phyloP scores from a whole-genome alignment of 37 sponge, comb jelly and placozoan species.

The Beroe ovata region DNA sequence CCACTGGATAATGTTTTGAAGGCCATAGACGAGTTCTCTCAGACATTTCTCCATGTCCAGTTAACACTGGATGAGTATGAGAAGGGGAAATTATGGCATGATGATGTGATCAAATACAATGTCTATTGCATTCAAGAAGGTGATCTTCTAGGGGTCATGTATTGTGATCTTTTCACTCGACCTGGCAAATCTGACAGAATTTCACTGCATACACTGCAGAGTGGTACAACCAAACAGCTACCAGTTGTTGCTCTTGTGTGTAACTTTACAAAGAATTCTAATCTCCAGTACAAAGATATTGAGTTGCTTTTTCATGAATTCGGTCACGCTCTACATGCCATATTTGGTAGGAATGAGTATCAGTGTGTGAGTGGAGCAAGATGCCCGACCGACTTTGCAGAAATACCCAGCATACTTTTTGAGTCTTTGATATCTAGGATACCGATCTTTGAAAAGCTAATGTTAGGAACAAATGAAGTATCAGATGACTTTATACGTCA shows the following conservation, averaged over 20 bases:
- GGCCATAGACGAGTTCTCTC: slow-evolving; percentile 72
- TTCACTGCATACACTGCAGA: slow-evolving; percentile 84
- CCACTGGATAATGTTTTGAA: slow-evolving; percentile 72
- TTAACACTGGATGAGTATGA: slow-evolving; percentile 62
- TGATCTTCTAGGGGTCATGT: slow-evolving; percentile 73
- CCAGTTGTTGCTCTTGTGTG: slow-evolving; percentile 81
- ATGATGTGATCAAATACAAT: slow-evolving; percentile 40
- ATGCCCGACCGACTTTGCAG: slow-evolving; percentile 92
- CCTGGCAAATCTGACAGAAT: slow-evolving; percentile 69
- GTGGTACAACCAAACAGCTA: slow-evolving; percentile 72
- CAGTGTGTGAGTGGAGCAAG: slow-evolving; percentile 94
- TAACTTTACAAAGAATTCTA: slow-evolving; percentile 47
- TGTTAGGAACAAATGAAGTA: not conserved
- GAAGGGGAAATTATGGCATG: slow-evolving; percentile 81
- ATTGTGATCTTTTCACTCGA: slow-evolving; percentile 77
- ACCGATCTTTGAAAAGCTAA: not conserved
- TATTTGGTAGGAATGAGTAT: slow-evolving; percentile 82
- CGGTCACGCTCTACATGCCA: slow-evolving; percentile 94
- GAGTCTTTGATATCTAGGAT: slow-evolving; percentile 73
- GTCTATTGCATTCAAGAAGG: slow-evolving; percentile 70
- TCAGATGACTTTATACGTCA: slow-evolving; percentile 63
- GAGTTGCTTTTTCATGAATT: slow-evolving; percentile 91
- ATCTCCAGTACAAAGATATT: not conserved
- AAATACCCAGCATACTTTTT: slow-evolving; percentile 90
- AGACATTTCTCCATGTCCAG: slow-evolving; percentile 70